phyloP scores from a whole-genome alignment of 2,113 vertebrate genomes.

The Gnathonemus longibarbis region DNA sequence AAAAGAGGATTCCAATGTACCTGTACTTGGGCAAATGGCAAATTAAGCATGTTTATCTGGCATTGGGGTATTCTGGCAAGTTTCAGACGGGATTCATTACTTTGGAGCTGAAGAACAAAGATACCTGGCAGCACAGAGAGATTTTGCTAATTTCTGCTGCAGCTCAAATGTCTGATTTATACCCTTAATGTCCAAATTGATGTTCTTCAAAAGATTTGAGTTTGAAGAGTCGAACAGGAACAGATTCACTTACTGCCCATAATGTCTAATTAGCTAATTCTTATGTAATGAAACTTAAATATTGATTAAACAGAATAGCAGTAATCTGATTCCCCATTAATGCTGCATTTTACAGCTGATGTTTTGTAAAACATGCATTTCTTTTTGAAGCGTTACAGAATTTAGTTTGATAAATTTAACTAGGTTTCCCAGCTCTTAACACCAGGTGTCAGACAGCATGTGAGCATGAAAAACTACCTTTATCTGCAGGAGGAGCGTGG shows the following conservation, averaged over 20 bases:
- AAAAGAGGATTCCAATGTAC: background rate
- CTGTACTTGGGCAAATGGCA: background rate
- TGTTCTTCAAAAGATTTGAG: background rate
- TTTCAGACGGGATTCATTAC: background rate
- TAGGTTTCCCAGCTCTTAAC: background rate
- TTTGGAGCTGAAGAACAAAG: background rate
- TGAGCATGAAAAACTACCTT: slow-evolving; percentile 62
- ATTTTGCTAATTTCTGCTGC: background rate
- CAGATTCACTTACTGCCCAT: background rate
- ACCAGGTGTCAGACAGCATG: background rate
- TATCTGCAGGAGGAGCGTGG: slow-evolving; percentile 90
- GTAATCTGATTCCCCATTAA: background rate
- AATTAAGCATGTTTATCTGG: background rate
- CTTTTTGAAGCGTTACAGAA: background rate
- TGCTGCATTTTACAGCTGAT: background rate
- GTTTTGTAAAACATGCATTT: background rate
- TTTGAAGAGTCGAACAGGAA: background rate
- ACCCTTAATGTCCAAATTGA: background rate
- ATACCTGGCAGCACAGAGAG: background rate
- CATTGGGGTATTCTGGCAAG: background rate
- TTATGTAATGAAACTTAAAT: background rate
- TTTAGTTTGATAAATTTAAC: background rate
- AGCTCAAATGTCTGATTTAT: background rate
- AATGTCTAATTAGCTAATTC: background rate
- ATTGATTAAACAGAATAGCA: background rate